phyloP scores from a whole-genome alignment of 2,888 invertebrate species.

The Conchocele bisecta region DNA sequence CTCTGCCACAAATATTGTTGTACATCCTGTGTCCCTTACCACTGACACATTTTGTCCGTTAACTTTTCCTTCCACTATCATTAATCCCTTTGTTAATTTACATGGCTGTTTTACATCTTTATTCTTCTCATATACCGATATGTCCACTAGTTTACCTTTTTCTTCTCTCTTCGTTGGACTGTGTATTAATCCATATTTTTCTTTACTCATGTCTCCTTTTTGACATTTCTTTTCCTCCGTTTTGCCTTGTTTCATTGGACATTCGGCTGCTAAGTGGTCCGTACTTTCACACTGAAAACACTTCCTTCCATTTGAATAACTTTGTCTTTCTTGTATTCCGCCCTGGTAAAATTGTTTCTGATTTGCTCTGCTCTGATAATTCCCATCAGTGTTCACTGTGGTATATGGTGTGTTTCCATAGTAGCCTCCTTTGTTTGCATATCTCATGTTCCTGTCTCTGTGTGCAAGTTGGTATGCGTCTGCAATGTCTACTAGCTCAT shows the following conservation, averaged over 20 bases:
- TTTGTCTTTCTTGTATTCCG: no score
- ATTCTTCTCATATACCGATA: not conserved
- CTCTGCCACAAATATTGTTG: not conserved
- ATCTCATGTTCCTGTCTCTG: not conserved
- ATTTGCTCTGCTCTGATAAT: no score
- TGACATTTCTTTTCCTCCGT: no score
- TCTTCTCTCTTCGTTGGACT: not conserved
- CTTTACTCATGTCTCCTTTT: no score
- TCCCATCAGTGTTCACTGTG: no score
- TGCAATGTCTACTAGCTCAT: not conserved
- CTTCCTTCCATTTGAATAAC: not conserved
- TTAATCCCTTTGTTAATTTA: not conserved
- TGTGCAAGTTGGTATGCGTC: conserved; percentile 2
- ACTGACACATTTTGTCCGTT: not conserved
- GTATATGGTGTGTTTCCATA: no score
- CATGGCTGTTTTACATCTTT: not conserved
- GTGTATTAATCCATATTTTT: not conserved
- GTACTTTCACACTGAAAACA: not conserved
- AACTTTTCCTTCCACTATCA: not conserved
- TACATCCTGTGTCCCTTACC: not conserved
- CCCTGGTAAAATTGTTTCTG: no score
- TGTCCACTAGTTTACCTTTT: not conserved
- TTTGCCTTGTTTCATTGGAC: not conserved
- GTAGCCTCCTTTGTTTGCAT: no score
- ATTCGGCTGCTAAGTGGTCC: not conserved